Evolutionary conservation across 2,113 vertebrate genomes (phyloP), one percentile per base, ranked within the genome.

Genomic region (Dasypus novemcinctus): DNA sequence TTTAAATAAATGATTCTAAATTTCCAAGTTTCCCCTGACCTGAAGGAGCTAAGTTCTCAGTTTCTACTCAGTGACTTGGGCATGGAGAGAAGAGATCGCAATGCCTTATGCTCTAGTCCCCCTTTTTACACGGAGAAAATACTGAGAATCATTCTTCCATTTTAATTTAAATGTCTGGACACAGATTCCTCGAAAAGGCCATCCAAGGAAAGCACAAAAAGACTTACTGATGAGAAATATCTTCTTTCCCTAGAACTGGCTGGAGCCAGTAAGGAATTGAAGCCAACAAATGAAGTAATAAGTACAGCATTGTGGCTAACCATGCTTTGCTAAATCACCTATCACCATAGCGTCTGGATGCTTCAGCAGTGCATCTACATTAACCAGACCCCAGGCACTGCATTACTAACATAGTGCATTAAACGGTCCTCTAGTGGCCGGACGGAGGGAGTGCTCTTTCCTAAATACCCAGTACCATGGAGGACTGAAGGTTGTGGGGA

Each of bases 111-210:
- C 20, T 46, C 36, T 33, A 71, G 29, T 20, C 38, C 36, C 36
- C 12, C 75, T 69, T 90, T 91, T 79, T 57, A 36, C 43, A 31
- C 63, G 31, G 49, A 80, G 64, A 49, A 79, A 94, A 43, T 86
- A 89, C 6, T 74, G 43, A 89, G 94, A 92, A 27, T 76, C 27
- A 49, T 84, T 93, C 43, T 88, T 75, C 43, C 33, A 61, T 66
- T 94, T 94, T 90, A 72, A 91, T 89, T 94, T 94, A 71, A 84
- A 86, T 92, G 74, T 91, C 36, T 91, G n/a, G 72, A 85, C 63
- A 90, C 27, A 29, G 79, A 87, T 76, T 87, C 72, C 92, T 92
- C 38, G 80, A 66, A 87, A n/a, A 92, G 15, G 54, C 59, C 46
- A 72, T 80, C 31, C 46, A 85, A 94, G 64, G 18, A 87, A 94